Base-by-base conservation (phyloP, 2,888 invertebrate species). In the Gasteruption jaculator region DNA sequence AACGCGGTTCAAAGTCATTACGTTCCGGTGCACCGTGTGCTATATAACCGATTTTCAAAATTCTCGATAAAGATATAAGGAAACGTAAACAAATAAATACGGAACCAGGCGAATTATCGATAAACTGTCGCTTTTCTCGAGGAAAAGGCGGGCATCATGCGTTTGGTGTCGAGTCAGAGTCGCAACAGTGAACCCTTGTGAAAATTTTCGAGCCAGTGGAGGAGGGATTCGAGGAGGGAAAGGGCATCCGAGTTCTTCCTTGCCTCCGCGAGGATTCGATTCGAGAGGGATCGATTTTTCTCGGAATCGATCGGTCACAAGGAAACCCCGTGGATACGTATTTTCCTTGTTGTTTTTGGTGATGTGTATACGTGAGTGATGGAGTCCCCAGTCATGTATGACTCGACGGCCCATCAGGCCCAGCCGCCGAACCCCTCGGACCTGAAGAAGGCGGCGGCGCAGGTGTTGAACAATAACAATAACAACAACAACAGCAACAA, bases 331-430 rank as follows among this genome's bases (percentile, higher is more conserved):
- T 22, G 35, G 18, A 21, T 11, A 14, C 25, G 22, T 19, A 21
- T 20, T 35, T 11, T 10, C 14, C 8, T 15, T 10, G n/a, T 16
- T 21, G 34, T 26, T 25, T 16, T 37, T 39, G 61, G 67, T 66
- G 61, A 66, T 66, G 65, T 54, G 60, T 56, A 53, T 57, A n/a
- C n/a, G 61, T 67, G 62, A 61, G 53, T 49, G 46, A 87, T 87
- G 86, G 86, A 86, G 75, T 87, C 87, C 63, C 87, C 88, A 54
- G 87, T 87, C 74, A 86, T 89, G 85, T 89, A 89, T 78, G 89
- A 89, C 71, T 79, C 79, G 68, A 78, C 82, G 68, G 77, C 66
- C 56, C 71, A 71, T 48, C 71, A 72, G 60, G 64, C 61, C 43
- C 66, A 67, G 56, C 57, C 51, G 48, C 73, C 62, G 73, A 68